Base-by-base conservation (phyloP, 2,797 vertebrate species). In the Ispidina picta region DNA sequence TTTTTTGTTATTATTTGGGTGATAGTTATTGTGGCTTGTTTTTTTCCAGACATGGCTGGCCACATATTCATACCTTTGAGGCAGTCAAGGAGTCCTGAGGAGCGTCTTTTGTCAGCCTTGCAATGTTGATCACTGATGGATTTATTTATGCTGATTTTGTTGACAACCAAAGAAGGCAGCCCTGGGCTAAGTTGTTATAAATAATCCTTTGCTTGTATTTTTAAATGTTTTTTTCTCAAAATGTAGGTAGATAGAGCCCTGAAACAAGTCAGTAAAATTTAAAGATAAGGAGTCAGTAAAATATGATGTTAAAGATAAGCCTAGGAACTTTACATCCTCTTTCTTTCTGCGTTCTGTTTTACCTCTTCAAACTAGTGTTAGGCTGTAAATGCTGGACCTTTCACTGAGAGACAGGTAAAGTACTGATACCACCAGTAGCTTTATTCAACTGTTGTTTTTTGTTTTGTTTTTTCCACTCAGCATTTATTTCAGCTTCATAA, bases 21-120 rank as follows among this genome's bases (percentile, higher is more conserved):
- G 2, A 10, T 39, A 4, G 4, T 1, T 35, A 3, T 44, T 9
- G 9, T 1, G 60, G 5, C 65, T n/a, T 60, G 15, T 83, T 78
- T 77, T 84, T 33, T 51, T 77, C 55, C 19, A 70, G 0, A 0
- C 0, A 3, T 66, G 43, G 16, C 21, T 49, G 58, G 33, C 10
- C 44, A 28, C 1, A 1, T n/a, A 29, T 17, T 65, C 25, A 18
- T 49, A 5, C 33, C 48, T 49, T 49, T 20, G 25, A 75, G 31
- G 73, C 76, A 82, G 58, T 14, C 7, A 35, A 28, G 56, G 23
- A 84, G 26, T 26, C 37, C 23, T 41, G 37, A 26, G 66, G 28
- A 86, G 20, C 5, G 12, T 68, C 52, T 52, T 52, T 54, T 49
- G 15, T 46, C 49, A 58, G 12, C 65, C n/a, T 68, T 41, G 18